Evolutionary conservation across 2,113 vertebrate genomes (phyloP), one percentile per base, ranked within the genome.

Genomic region (Chauna torquata): DNA sequence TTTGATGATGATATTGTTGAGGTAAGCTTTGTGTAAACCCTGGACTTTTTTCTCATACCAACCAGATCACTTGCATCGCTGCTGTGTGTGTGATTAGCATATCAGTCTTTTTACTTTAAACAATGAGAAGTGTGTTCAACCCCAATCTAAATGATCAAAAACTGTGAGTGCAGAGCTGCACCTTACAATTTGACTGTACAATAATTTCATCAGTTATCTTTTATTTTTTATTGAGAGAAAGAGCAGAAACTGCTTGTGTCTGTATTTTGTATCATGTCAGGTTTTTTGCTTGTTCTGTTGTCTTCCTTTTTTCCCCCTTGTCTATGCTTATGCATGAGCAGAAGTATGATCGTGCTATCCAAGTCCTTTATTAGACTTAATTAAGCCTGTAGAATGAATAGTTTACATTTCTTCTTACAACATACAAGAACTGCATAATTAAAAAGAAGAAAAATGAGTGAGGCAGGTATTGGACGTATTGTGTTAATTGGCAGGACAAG

Each of bases 1-100:
- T 99, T 99, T 97, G 98, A 99, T 96, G 98, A 99, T 85, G 98
- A 99, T 96, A 99, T 99, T 92, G 98, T 99, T 97, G 98, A 99
- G 98, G 98, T 99, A 98, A 98, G 98, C 94, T 42, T 79, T 82
- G 32, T 68, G 62, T 68, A 82, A 25, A 55, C 27, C 15, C 20
- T 77, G 59, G 16, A 11, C 12, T 36, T 76, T 58, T 61, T 80
- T 18, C 34, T 52, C 9, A 4, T 66, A 36, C 30, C 25, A 44
- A 12, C 11, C n/a, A 85, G 34, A 91, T 30, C 1, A 3, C 8
- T 2, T 40, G 17, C 17, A 36, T 12, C 4, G 5, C 2, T 6
- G 6, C 34, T 50, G 2, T 42, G 9, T 28, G 20, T 52, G 14
- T 24, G n/a, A 45, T 49, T 49, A n/a, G n/a, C n/a, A n/a, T n/a